A percentile compares a stretch with the other conserved stretches of the same genome.
These are phyloP conservation scores for Ursus arctos DNA, from an alignment of 2,113 vertebrate species.

Conservation along the genomic window DNA sequence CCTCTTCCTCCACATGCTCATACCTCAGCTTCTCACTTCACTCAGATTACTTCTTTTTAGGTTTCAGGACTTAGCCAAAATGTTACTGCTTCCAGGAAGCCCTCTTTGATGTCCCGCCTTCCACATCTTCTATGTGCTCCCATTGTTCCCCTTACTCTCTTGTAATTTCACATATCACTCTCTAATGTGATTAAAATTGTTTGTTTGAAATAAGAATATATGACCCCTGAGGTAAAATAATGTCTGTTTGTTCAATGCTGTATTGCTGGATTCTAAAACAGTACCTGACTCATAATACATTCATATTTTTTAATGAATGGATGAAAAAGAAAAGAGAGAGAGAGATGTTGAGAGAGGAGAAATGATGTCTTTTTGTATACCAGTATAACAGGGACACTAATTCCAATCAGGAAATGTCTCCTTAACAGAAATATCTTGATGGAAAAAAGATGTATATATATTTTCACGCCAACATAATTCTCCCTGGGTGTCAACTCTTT, in stretches of 20 bases:
- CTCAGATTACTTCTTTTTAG: not conserved
- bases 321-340: not conserved
- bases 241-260: not conserved
- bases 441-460: not conserved
- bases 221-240: not conserved
- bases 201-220: conserved; percentile 35
- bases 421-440: not conserved
- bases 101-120: not conserved
- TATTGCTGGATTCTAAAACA: not conserved
- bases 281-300: not conserved
- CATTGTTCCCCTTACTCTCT: not conserved
- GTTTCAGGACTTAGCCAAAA: not conserved
- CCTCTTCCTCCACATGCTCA: not conserved
- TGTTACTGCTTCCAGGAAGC: not conserved
- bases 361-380: not conserved
- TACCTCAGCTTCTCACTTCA: not conserved
- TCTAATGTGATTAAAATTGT: not conserved
- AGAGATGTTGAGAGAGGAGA: not conserved
- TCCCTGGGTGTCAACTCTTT: not conserved
- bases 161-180: not conserved
- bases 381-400: not conserved
- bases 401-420: not conserved
- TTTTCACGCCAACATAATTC: not conserved
- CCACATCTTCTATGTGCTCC: not conserved
- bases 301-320: not conserved